Conservation (phyloP, 2,113 vertebrate species). For the Eleginops maclovinus region DNA sequence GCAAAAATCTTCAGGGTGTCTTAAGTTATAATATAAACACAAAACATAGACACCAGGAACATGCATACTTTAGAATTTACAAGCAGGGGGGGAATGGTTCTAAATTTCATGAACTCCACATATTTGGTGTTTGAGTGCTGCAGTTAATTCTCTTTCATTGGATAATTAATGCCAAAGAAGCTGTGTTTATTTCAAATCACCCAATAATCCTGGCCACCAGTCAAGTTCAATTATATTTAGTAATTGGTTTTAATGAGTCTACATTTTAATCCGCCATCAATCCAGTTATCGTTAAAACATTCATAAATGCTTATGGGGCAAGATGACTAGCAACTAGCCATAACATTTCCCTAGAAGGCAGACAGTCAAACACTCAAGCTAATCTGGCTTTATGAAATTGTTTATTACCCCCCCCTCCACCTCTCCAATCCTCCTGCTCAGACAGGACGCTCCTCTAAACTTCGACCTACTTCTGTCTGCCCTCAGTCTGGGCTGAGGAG, state of each 20-base stretch:
- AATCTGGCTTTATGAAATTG: neutral
- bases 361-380: neutral
- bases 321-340: neutral
- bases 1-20: neutral
- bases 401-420: constrained; percentile 24
- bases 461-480: constrained; percentile 79
- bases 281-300: neutral
- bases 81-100: too few species aligned
- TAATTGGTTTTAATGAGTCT: neutral
- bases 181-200: neutral
- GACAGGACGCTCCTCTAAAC: constrained; percentile 79
- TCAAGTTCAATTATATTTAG: neutral
- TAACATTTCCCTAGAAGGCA: neutral
- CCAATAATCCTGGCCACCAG: neutral
- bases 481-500: constrained; percentile 37
- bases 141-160: neutral
- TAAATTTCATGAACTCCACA: too few species aligned
- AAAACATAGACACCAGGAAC: neutral
- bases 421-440: constrained; percentile 60
- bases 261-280: neutral
- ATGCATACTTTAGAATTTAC: neutral
- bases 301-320: neutral
- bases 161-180: too few species aligned
- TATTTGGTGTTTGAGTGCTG: neutral
- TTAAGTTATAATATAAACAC: neutral